phyloP scores from a whole-genome alignment of 2,113 vertebrate genomes.

The Austrofundulus limnaeus region DNA sequence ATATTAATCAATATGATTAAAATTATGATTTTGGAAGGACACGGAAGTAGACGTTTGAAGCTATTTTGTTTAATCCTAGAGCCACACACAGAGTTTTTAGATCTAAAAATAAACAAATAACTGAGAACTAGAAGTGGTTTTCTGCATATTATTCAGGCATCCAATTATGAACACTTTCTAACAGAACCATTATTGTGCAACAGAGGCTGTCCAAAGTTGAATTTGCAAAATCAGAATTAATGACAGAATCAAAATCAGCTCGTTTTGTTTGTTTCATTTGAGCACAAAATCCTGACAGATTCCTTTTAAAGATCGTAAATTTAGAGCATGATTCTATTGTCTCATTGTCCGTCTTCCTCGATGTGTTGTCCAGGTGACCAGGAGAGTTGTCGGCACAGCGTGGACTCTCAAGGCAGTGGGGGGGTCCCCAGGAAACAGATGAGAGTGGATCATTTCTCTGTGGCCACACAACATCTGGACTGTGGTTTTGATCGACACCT shows the following conservation, averaged over 20 bases:
- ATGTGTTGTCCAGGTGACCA: slow-evolving; percentile 82
- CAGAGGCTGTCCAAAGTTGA: background rate
- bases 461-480: slow-evolving; percentile 81
- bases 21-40: too few species aligned
- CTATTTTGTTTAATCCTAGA: too few species aligned
- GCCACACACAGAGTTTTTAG: too few species aligned
- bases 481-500: slow-evolving; percentile 87
- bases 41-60: too few species aligned
- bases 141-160: too few species aligned
- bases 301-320: too few species aligned
- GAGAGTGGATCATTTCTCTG: slow-evolving; percentile 82
- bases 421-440: slow-evolving; percentile 84
- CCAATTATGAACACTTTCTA: background rate
- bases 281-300: too few species aligned
- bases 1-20: too few species aligned
- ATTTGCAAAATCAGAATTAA: background rate
- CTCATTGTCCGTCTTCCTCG: background rate
- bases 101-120: too few species aligned
- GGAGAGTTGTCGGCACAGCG: slow-evolving; percentile 88
- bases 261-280: too few species aligned
- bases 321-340: background rate
- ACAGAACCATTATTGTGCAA: background rate
- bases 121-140: too few species aligned
- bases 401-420: slow-evolving; percentile 86
- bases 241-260: too few species aligned